These are phyloP conservation scores for Archips crataeganus DNA, from an alignment of 2,888 invertebrate species.

Conservation along the genomic window DNA sequence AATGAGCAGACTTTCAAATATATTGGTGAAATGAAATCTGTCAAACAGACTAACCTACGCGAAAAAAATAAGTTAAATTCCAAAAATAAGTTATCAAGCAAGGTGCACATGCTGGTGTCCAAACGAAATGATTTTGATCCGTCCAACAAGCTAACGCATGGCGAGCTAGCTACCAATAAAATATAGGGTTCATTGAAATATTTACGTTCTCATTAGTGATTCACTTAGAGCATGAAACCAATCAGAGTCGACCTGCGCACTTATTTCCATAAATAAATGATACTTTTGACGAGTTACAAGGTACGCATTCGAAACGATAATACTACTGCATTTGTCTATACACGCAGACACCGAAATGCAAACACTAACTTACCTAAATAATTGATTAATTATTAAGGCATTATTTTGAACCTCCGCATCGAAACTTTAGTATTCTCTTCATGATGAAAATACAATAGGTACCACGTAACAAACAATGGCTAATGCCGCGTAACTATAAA, in stretches of 20 bases:
- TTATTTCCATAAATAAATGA: neutral
- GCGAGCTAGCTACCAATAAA: slow-evolving; percentile 65
- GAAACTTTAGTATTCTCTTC: too few relatives aligned
- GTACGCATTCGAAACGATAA: too few relatives aligned
- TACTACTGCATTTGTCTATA: too few relatives aligned
- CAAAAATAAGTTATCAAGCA: slow-evolving; percentile 14
- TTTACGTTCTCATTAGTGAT: slow-evolving; percentile 72
- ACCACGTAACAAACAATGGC: too few relatives aligned
- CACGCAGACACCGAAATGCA: too few relatives aligned
- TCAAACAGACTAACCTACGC: neutral
- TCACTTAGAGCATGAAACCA: neutral
- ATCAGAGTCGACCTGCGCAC: neutral
- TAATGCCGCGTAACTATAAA: too few relatives aligned
- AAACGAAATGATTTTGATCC: slow-evolving; percentile 27
- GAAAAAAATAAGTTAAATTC: slow-evolving; percentile 3
- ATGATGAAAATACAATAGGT: too few relatives aligned
- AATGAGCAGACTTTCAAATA: neutral
- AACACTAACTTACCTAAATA: too few relatives aligned
- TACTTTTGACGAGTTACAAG: too few relatives aligned
- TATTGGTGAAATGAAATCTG: neutral
- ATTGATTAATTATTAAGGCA: too few relatives aligned
- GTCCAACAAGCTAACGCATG: slow-evolving; percentile 42
- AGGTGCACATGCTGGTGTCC: slow-evolving; percentile 2
- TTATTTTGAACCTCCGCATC: too few relatives aligned
- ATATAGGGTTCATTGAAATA: slow-evolving; percentile 63